phyloP scores from a whole-genome alignment of 2,888 invertebrate genomes.

The Drosophila atripex region DNA sequence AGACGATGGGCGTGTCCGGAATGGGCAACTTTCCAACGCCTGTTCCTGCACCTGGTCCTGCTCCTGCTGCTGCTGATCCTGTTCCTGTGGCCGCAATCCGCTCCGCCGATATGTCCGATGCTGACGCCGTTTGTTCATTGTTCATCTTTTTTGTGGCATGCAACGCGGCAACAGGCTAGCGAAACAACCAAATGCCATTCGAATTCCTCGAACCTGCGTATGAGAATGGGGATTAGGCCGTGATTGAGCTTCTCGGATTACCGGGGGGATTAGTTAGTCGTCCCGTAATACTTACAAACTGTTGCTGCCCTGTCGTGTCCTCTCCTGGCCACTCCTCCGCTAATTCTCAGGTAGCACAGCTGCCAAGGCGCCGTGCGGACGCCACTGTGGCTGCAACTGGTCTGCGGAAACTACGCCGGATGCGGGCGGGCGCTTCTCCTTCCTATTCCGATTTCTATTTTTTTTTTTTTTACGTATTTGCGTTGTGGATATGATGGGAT shows the following conservation, averaged over 20 bases:
- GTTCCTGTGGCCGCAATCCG: conserved; percentile 35
- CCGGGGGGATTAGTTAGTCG: background rate
- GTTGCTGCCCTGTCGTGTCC: conserved; percentile 18
- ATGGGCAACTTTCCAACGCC: conserved; percentile 61
- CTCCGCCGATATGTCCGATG: conserved; percentile 39
- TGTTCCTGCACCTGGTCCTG: conserved; percentile 38
- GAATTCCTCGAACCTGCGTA: conserved; percentile 37
- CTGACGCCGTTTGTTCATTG: conserved; percentile 66
- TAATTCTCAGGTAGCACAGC: conserved; percentile 27
- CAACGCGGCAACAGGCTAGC: conserved; percentile 34
- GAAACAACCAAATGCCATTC: conserved; percentile 71
- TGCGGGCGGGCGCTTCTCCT: background rate
- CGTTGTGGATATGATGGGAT: background rate
- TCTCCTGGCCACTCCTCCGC: conserved; percentile 11
- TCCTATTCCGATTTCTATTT: conserved; percentile 10
- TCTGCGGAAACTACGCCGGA: conserved; percentile 1
- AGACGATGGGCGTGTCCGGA: conserved; percentile 80
- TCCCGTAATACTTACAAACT: conserved; percentile 15
- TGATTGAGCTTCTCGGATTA: background rate
- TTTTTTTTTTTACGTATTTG: background rate
- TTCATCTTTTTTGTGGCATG: conserved; percentile 81
- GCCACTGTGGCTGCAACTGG: conserved; percentile 20
- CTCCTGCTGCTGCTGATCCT: conserved; percentile 26
- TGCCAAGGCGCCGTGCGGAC: conserved; percentile 33
- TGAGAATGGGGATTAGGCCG: background rate